A percentile compares a stretch with the other conserved stretches of the same genome.
phyloP scores from a whole-genome alignment of 2,113 vertebrate genomes.

The Malurus cyaneus region DNA sequence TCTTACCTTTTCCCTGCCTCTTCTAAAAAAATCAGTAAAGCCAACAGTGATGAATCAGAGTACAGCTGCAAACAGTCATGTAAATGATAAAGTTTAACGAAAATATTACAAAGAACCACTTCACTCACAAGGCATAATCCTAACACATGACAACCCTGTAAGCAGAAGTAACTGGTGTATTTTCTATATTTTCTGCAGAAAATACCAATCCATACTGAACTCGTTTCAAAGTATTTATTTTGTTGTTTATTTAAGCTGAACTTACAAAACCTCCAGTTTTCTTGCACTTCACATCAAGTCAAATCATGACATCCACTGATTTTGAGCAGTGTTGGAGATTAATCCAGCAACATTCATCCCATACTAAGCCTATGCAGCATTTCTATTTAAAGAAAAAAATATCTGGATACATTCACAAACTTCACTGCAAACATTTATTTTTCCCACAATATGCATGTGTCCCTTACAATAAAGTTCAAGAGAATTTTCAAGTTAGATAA shows the following conservation, averaged over 20 bases:
- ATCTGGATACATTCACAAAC: not conserved
- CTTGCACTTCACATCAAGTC: not conserved
- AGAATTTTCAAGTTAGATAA: not conserved
- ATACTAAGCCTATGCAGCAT: not conserved
- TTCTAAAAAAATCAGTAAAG: not conserved
- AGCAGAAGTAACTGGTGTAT: not conserved
- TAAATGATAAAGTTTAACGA: not conserved
- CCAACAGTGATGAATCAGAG: not conserved
- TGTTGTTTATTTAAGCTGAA: not conserved
- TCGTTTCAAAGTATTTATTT: not conserved
- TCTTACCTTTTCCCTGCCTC: not conserved
- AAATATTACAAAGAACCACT: not conserved
- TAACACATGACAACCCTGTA: not conserved
- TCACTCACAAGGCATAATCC: not conserved
- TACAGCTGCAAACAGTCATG: not conserved
- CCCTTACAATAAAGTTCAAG: not conserved
- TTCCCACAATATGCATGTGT: not conserved
- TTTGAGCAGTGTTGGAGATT: not conserved
- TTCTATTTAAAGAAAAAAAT: not conserved
- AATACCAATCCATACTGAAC: not conserved
- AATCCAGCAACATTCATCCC: not conserved
- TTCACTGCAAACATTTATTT: not conserved
- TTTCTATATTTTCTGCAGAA: not conserved
- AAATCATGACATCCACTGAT: not conserved
- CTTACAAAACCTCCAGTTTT: not conserved